Evolutionary conservation across 2,888 invertebrate species (phyloP), one percentile per base, ranked within the genome.

Genomic region (Dioctria rufipes): DNA sequence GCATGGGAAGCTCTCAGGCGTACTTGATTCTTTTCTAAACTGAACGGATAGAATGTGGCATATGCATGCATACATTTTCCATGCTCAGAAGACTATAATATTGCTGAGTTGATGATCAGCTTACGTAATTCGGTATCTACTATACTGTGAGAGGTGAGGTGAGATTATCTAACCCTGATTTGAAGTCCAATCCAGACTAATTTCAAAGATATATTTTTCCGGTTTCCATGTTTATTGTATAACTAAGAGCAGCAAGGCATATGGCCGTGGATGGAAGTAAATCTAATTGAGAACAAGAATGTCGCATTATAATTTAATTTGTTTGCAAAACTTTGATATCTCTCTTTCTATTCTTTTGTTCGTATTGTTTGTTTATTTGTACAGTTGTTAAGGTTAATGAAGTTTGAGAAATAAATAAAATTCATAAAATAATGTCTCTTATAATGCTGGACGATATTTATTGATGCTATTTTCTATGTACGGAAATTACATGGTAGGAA

Each of bases 81-180:
- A 51, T 37, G 51, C 8, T 37, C 43, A 8, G 51, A 46, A 39
- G 69, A 37, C 49, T 37, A 51, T 54, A 46, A 51, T 69, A 69
- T 39, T 37, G 0, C 25, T 25, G 25, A 25, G 25, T 25, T 25
- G 25, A 25, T 42, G 65, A 65, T 39, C 40, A 13, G 49, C 25
- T 69, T 69, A 69, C 69, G 69, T 69, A 69, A 69, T 69, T 69
- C 49, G 51, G 69, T 69, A 49, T 69, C 69, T 69, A 51, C 49
- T 69, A 51, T 69, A 69, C 25, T 25, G 25, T 25, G 25, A 25
- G 25, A 25, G 25, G 25, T 25, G 25, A 25, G 25, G 25, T 25
- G 25, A 25, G 25, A 69, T 69, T 69, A 69, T n/a, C 51, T 46
- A 69, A 46, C 69, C 69, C 69, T 25, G 69, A 39, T n/a, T 49